Base-by-base conservation (phyloP, 2,797 vertebrate species). In the Diceros bicornis region DNA sequence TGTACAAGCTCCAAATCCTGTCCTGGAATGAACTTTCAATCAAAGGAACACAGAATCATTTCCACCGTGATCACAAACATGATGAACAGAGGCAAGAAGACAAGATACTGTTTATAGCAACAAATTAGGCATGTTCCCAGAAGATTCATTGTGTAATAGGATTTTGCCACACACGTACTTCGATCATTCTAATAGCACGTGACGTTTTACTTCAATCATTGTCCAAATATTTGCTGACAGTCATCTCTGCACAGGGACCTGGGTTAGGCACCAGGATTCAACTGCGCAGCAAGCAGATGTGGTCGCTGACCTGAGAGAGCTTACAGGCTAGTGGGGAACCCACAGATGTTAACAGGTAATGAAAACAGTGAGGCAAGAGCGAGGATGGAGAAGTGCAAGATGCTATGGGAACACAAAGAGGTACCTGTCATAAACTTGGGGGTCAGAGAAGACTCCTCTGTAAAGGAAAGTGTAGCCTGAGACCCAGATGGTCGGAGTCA, bases 11-110 rank as follows among this genome's bases (percentile, higher is more conserved):
- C 62, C 66, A 96, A 97, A 93, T 97, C 92, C 95, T 97, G 98
- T 93, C 96, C 97, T 84, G 66, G 91, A 75, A 71, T 62, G 77
- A 96, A 96, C 96, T 96, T 95, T 75, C 50, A 91, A 85, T 96
- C 94, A 94, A 91, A 97, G 83, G 95, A 93, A 92, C 91, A 89
- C 34, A 66, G 86, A 71, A 27, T 84, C 92, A 97, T 27, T 96
- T 98, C 93, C 95, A 89, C 62, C 32, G 79, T 68, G 71, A 77
- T 72, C 32, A 96, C 32, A 95, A 27, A 64, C 81, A 68, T 1
- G 59, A 81, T 10, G 83, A 83, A 92, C 55, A 97, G 62, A 81
- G 82, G 32, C 82, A 85, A 95, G 94, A 96, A 85, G 84, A 89
- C 93, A 91, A 7, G 72, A 74, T 69, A 88, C 82, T 89, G 16